Evolutionary conservation across 2,797 vertebrate genomes (phyloP), one percentile per base, ranked within the genome.

Genomic region (Enteromius viviparus): DNA sequence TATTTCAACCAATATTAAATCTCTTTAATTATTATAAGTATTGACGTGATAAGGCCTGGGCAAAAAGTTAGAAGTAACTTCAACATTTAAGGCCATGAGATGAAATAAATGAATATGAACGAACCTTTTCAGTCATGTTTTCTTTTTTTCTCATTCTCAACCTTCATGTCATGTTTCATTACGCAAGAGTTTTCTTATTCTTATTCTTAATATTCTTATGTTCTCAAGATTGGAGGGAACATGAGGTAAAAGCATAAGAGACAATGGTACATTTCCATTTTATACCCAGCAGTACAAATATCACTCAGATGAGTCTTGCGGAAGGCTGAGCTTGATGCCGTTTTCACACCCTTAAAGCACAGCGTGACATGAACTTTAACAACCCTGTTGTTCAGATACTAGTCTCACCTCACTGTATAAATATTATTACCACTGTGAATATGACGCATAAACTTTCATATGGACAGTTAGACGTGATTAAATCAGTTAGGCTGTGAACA

Each of bases 331-430:
- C 47, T 26, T 66, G 29, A 26, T n/a, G n/a, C 7, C 12, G 32
- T 55, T 53, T 82, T 75, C 71, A 82, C 80, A 76, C 70, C 3
- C 21, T 62, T 74, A 42, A 82, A 66, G 12, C 26, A 34, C 45
- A 65, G 80, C 12, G 17, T 82, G 70, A 82, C 68, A 45, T 66
- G 60, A 76, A 76, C 80, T 66, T 66, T 29, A 68, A 66, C 29
- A 47, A 82, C 71, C 58, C 45, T 76, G 60, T 75, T 66, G 70
- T 82, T 29, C 80, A 76, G 76, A 78, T 71, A 64, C 55, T 60
- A 64, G 15, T 75, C 60, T 80, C 70, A 84, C 71, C 51, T 66
- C 62, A 29, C 69, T 69, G 32, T 32, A 29, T 65, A 71, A 64
- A 84, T 78, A 70, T 78, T 84, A 78, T 70, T 34, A 26, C 26